Percentiles rank a stretch among this genome's conserved stretches.
Evolutionary conservation across 2,888 invertebrate species (phyloP).

Genomic region (Pachliopta kotzebuea): DNA sequence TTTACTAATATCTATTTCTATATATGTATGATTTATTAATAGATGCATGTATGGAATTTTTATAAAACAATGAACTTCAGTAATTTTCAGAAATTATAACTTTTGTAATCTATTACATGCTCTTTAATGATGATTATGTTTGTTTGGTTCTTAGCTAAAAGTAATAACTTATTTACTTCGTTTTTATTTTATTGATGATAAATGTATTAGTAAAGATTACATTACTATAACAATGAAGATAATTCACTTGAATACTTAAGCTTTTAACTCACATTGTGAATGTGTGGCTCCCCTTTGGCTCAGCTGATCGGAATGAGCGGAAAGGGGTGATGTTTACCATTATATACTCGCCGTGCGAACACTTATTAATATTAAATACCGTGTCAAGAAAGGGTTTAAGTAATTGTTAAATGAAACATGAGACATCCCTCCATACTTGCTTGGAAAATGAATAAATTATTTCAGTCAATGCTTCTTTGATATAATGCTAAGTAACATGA

Average conservation of each 20-base stretch:
- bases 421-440: constrained; percentile 28
- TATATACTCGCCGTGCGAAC: constrained; percentile 46
- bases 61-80: too few species aligned
- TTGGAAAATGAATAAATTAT: constrained; percentile 24
- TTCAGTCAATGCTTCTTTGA: constrained; percentile 4
- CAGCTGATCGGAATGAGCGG: constrained; percentile 40
- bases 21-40: too few species aligned
- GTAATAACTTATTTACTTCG: too few species aligned
- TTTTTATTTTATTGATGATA: too few species aligned
- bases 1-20: too few species aligned
- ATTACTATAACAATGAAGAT: too few species aligned
- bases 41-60: too few species aligned
- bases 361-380: constrained; percentile 56
- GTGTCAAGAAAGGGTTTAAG: constrained; percentile 41
- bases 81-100: too few species aligned
- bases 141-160: too few species aligned
- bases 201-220: too few species aligned
- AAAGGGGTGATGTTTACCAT: constrained; percentile 35
- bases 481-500: not conserved
- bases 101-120: too few species aligned
- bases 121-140: too few species aligned
- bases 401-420: constrained; percentile 42
- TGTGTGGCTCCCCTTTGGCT: constrained; percentile 33
- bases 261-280: constrained; percentile 30
- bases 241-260: not conserved